Base-by-base conservation (phyloP, 2,797 vertebrate species). In the Pangasius larnaudii region DNA sequence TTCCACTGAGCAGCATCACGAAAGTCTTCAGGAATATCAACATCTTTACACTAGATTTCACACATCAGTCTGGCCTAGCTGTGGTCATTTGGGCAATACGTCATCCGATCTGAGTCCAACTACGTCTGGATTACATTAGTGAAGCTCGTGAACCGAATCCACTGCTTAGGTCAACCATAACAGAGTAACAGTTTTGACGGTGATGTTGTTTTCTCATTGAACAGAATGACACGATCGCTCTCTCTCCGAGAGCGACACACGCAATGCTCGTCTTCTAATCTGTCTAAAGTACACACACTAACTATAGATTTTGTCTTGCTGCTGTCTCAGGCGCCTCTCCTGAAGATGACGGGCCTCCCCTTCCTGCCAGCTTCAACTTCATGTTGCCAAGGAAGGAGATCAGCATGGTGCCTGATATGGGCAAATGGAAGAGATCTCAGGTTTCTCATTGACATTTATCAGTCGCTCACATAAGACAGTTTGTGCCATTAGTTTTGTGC, bases 351-450 rank as follows among this genome's bases (percentile, higher is more conserved):
- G 30, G 92, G 33, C 90, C 94, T 91, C 91, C 95, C 39, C 86
- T 69, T 42, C 88, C 92, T 33, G 78, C 91, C 86, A 91, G 90
- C 74, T 93, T 94, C 88, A 94, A 82, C 93, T 99, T 97, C 92
- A 95, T 97, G 94, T 91, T 99, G 79, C 98, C 98, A 33, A 98
- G 95, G 93, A 99, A 99, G 92, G 98, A 99, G 94, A 99, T 99
- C 93, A 97, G 96, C 85, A 96, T 97, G 93, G 97, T 98, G 67
- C 95, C 97, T 0, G 98, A 99, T 93, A 99, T 99, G 98, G 96
- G 95, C 88, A 99, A 99, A 92, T 99, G 98, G 98, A 99, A 98
- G 86, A 94, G 97, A 14, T 99, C 98, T 74, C 98, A 99, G 95
- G 95, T 97, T 86, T 63, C 59, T 82, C 11, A 5, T n/a, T 67